Evolutionary conservation across 2,113 vertebrate genomes (phyloP).

Genomic region (Tiliqua scincoides): DNA sequence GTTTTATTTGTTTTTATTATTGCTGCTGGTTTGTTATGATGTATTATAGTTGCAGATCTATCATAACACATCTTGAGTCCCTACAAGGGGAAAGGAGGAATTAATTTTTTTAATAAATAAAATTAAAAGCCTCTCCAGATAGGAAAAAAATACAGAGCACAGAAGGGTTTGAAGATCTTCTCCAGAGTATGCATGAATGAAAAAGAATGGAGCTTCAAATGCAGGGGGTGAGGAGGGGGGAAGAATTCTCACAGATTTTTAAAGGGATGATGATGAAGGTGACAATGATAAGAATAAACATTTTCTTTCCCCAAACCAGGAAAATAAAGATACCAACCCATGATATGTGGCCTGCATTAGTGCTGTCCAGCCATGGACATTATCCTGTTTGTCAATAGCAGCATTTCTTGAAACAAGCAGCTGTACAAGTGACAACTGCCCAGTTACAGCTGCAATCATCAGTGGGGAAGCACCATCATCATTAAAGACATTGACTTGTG

Average conservation of each 20-base stretch:
- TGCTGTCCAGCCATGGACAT: constrained; percentile 94
- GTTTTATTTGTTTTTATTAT: no score
- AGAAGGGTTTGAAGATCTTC: not conserved
- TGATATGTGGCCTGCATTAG: constrained; percentile 99
- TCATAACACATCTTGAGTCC: no score
- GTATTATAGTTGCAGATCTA: no score
- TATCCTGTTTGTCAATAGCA: constrained; percentile 91
- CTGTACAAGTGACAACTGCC: constrained; percentile 91
- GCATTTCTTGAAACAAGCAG: constrained; percentile 91
- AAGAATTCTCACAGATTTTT: not conserved
- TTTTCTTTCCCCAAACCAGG: constrained; percentile 1
- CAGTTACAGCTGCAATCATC: constrained; percentile 95
- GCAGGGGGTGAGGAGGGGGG: no score
- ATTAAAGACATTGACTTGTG: constrained; percentile 91
- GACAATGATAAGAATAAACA: not conserved
- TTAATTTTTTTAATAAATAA: no score
- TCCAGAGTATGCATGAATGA: not conserved
- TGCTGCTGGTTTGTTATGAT: no score
- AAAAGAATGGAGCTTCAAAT: not conserved
- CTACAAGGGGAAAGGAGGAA: no score
- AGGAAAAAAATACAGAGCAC: not conserved
- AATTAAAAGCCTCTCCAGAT: not conserved
- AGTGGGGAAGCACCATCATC: constrained; percentile 92
- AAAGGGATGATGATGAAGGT: not conserved
- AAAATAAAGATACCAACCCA: constrained; percentile 75